Base-by-base conservation (phyloP, 2,113 vertebrate genomes). In the Bambusicola thoracicus region DNA sequence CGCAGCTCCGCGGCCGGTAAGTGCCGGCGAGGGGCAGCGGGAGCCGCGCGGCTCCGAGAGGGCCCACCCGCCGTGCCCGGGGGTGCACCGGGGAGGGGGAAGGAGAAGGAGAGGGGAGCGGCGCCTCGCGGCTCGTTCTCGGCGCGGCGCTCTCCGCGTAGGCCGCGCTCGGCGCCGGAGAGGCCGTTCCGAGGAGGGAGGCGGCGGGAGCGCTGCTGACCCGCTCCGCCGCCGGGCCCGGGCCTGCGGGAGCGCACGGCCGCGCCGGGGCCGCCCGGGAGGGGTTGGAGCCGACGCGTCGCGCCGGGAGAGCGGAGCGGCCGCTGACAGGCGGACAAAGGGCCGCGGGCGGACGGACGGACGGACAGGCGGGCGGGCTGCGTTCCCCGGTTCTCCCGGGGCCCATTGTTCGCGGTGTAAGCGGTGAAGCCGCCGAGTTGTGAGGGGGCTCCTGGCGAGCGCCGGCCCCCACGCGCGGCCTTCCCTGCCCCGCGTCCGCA, bases 351-450 rank as follows among this genome's bases (percentile, higher is more conserved):
- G 38, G 38, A 40, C 38, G 38, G 38, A 40, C 38, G 38, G 38
- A 40, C 38, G 38, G 38, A 40, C 38, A 40, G 38, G 38, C 38
- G 30, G 63, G 38, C 61, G 16, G 76, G 46, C 87, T 41, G 58
- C 46, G 38, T 17, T 88, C 10, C 48, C n/a, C 29, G 32, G 43
- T 85, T 21, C 46, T 69, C 30, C 76, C 67, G 27, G 32, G 84
- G 78, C 56, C 90, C 85, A 95, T 96, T 96, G 94, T 96, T 95
- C 93, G 75, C 11, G 93, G 87, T 87, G 93, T 87, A 89, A 91
- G 85, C 68, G 81, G 40, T 76, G 92, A 76, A 91, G 72, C 7
- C 89, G 94, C 79, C 59, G 85, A 44, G 62, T 59, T 61, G 61
- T 7, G 40, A 32, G 17, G 29, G 29, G 29, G 51, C 51, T 29